Percentiles rank a stretch among this genome's conserved stretches.
These are phyloP conservation scores for Falco punctatus DNA, from an alignment of 2,113 vertebrate genomes.

Conservation along the genomic window DNA sequence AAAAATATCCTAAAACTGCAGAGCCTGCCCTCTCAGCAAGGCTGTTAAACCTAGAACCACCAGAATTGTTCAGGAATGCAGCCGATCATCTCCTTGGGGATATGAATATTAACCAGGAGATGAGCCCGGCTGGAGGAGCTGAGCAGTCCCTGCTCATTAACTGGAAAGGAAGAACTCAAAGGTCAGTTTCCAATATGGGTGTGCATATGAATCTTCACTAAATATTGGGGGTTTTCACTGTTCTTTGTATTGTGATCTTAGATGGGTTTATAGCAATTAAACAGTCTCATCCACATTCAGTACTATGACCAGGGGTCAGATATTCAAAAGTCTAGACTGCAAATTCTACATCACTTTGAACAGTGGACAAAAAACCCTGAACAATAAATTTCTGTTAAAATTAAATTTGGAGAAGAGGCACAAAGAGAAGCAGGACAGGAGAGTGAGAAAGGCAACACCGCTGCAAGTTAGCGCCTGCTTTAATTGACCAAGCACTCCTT, in stretches of 20 bases:
- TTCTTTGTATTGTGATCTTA: neutral
- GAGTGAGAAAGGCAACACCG: neutral
- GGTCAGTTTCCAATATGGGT: neutral
- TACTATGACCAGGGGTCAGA: neutral
- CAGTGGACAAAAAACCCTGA: neutral
- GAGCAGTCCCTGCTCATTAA: neutral
- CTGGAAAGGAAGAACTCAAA: neutral
- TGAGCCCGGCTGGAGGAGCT: neutral
- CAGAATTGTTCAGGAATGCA: neutral
- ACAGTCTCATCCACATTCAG: neutral
- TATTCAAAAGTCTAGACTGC: neutral
- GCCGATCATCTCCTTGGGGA: neutral
- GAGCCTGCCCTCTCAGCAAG: neutral
- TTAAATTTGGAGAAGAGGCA: neutral
- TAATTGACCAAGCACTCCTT: neutral
- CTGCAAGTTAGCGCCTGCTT: neutral
- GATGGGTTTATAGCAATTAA: neutral
- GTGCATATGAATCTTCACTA: neutral
- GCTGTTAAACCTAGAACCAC: neutral
- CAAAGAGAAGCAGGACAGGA: neutral
- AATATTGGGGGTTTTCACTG: neutral
- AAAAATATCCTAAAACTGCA: neutral
- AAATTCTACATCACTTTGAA: neutral
- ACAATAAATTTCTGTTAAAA: neutral
- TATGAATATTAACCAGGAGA: neutral